Evolutionary conservation across 2,113 vertebrate genomes (phyloP), one percentile per base, ranked within the genome.

Genomic region (Nematolebias whitei): DNA sequence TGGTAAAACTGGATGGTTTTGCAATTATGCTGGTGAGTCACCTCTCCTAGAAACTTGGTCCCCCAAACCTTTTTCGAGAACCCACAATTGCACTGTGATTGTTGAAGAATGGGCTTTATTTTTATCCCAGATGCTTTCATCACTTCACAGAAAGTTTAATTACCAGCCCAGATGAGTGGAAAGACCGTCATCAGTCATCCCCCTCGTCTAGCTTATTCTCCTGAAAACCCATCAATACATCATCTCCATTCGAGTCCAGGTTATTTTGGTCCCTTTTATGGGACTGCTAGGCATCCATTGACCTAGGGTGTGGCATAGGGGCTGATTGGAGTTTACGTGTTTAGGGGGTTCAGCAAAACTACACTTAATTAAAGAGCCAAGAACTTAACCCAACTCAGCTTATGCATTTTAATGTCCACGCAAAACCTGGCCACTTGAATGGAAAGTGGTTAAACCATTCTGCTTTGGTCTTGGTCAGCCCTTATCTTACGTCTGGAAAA

Each of bases 21-120:
- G 71, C 83, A 82, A 86, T 89, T 80, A 83, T 73, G 29, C 83
- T 80, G 53, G 67, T 90, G 87, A 90, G 67, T 90, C 85, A 88
- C 53, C 62, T 55, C 50, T 83, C 71, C 78, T 58, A 68, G 66
- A 85, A 71, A 71, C 63, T 68, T 41, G 24, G 71, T 66, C 77
- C 82, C 83, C 76, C 68, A 77, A 53, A 78, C 76, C 45, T 59
- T 71, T 62, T 72, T 64, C 48, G 50, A 59, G 71, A 85, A 85
- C 50, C 86, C 87, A 62, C 87, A 92, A 92, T 72, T 90, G 71
- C 84, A 47, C 60, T 50, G 54, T 70, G 70, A 85, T 69, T 60
- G 53, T 76, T 43, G 76, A 79, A 90, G 85, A 89, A 91, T 81
- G 60, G 75, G 63, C 66, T 80, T 76, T 85, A 79, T 82, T 89